A percentile compares a stretch with the other conserved stretches of the same genome.
Evolutionary conservation across 2,888 invertebrate species (phyloP).

Genomic region (Synanthedon tipuliformis): DNA sequence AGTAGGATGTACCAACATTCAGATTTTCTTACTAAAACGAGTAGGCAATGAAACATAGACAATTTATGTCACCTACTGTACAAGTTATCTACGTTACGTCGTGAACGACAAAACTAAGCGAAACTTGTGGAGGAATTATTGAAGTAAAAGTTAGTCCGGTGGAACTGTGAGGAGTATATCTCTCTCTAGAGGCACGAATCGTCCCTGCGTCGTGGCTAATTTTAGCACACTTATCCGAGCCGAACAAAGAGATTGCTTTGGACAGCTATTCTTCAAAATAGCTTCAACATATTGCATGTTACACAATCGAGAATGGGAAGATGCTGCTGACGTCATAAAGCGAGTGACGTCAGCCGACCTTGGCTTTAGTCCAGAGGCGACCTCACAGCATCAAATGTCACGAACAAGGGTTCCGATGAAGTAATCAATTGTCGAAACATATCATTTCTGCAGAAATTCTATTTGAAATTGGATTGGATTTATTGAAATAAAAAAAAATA

Average conservation of each 20-base stretch:
- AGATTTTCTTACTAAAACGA: too few relatives aligned
- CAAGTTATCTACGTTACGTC: too few relatives aligned
- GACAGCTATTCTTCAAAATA: conserved; percentile 9
- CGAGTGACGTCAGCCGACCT: conserved; percentile 26
- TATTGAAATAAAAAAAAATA: too few relatives aligned
- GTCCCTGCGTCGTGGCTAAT: conserved; percentile 4
- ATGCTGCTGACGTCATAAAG: conserved; percentile 16
- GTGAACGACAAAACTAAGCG: background rate
- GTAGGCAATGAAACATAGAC: too few relatives aligned
- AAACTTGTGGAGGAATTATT: background rate
- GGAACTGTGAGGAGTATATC: background rate
- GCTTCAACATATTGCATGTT: conserved; percentile 4
- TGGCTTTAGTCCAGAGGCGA: conserved; percentile 12
- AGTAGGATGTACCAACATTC: too few relatives aligned
- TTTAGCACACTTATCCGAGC: conserved; percentile 5
- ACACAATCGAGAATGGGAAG: conserved; percentile 3
- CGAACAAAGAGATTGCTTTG: conserved; percentile 6
- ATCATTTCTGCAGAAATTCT: too few relatives aligned
- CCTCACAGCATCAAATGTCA: conserved; percentile 1
- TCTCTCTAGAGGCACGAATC: conserved; percentile 7
- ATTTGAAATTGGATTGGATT: too few relatives aligned
- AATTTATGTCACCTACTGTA: too few relatives aligned
- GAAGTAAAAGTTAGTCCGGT: background rate
- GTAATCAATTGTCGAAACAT: background rate
- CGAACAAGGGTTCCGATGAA: background rate